Evolutionary conservation across 2,888 invertebrate species (phyloP), one percentile per base, ranked within the genome.

Genomic region (Eupithecia insigniata): DNA sequence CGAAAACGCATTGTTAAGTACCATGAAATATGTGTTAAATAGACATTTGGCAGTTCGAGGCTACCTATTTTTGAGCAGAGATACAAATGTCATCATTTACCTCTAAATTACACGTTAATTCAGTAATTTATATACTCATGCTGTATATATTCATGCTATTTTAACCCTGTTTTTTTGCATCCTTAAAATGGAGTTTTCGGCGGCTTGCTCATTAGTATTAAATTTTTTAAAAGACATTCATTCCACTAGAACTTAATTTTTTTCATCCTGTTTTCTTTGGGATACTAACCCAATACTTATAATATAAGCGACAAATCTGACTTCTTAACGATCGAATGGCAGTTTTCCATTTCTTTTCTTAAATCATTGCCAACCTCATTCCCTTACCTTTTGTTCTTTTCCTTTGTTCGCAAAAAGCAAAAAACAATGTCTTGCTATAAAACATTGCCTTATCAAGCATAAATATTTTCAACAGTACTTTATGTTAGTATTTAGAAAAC

Each of bases 401-500:
- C n/a, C 46, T n/a, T 46, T 46, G 46, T 46, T 46, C n/a, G 46
- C n/a, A 8, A 46, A 46, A 46, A 18, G 18, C 43, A 46, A 18
- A 43, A 43, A 46, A n/a, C 46, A 46, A 46, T n/a, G 46, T n/a
- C 46, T 46, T n/a, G 8, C n/a, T 46, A n/a, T 46, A 46, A 46
- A 46, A n/a, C 46, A n/a, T 12, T 12, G 22, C 66, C 46, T 66
- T 66, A 67, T 67, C 58, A 58, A 58, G 58, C 64, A 65, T 58
- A 70, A n/a, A 70, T 60, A 61, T 71, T 71, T 71, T 62, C 70
- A 70, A 65, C 18, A 32, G 16, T 28, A 12, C 5, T 8, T 34
- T 6, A 6, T 43, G 67, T 68, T 30, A 46, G 10, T 70, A 55
- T 71, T 71, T 71, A 67, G 62, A 46, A 71, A 71, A 71, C 62